Base-by-base conservation (phyloP, 2,113 vertebrate genomes). In the Notiomystis cincta region DNA sequence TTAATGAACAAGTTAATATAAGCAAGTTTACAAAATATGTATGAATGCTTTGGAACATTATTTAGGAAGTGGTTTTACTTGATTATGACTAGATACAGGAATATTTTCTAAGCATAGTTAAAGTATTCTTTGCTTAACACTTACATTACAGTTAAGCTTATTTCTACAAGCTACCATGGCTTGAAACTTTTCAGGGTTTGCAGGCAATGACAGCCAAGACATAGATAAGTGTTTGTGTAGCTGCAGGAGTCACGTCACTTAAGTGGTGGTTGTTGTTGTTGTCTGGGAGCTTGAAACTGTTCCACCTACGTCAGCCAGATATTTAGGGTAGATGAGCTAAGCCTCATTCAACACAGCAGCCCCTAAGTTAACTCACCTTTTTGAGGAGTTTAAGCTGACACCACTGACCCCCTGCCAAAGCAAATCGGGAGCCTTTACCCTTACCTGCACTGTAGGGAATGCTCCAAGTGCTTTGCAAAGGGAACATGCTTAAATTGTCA, bases 211-310 rank as follows among this genome's bases (percentile, higher is more conserved):
- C 17, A 77, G 15, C 33, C 66, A 69, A 77, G 24, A 16, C 22
- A n/a, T 2, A 17, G 37, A 23, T 6, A 48, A 33, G 44, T 23
- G 8, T 45, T 56, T 69, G 24, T 15, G 9, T 13, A 17, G 7
- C 18, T 56, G 9, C 11, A 67, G 8, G 15, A 42, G 15, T 75
- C 28, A 27, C 28, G 50, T 6, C 22, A 47, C 12, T 48, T 15
- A 10, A 5, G 16, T n/a, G 5, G 2, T 28, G 40, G 19, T 23
- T 10, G 4, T 35, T 51, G 22, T 17, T 10, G 0, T 15, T 22
- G 28, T 11, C 27, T 72, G 10, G n/a, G 24, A 60, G 38, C 10
- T 45, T 44, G 47, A 48, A 75, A 25, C 8, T 44, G 2, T 67
- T 92, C 28, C 21, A 13, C 47, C 37, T 37, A 8, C 5, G 19